These are phyloP conservation scores for Dasyornis broadbenti DNA, from an alignment of 2,113 vertebrate species.

Conservation along the genomic window DNA sequence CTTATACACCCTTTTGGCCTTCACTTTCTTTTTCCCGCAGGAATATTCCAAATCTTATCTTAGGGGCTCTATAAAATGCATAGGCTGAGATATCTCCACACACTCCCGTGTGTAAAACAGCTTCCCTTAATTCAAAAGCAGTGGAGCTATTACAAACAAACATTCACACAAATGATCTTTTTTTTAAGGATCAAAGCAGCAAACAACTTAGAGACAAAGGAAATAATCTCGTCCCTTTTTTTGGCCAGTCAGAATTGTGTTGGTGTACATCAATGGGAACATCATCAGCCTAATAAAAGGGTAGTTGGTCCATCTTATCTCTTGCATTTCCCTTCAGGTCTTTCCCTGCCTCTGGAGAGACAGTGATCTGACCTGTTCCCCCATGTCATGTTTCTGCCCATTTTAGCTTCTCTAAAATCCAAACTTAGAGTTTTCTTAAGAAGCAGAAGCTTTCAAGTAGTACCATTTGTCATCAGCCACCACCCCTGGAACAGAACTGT, in stretches of 20 bases:
- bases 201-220: accelerated
- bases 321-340: background rate
- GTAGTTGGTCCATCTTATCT: background rate
- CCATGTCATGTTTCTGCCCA: background rate
- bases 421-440: background rate
- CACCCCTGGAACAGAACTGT: background rate
- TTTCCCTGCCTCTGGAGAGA: background rate
- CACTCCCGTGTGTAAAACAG: background rate
- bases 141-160: background rate
- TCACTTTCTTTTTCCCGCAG: background rate
- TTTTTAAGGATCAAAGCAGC: background rate
- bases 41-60: background rate
- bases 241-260: background rate
- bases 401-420: background rate
- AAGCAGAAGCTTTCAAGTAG: background rate
- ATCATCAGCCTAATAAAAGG: background rate
- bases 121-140: background rate
- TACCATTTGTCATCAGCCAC: background rate
- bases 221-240: background rate
- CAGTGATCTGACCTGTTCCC: background rate
- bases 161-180: background rate
- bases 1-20: background rate
- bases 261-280: background rate
- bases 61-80: background rate
- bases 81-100: background rate